A percentile compares a stretch with the other conserved stretches of the same genome.
phyloP scores from a whole-genome alignment of 2,113 vertebrate species.

The Semicossyphus pulcher region DNA sequence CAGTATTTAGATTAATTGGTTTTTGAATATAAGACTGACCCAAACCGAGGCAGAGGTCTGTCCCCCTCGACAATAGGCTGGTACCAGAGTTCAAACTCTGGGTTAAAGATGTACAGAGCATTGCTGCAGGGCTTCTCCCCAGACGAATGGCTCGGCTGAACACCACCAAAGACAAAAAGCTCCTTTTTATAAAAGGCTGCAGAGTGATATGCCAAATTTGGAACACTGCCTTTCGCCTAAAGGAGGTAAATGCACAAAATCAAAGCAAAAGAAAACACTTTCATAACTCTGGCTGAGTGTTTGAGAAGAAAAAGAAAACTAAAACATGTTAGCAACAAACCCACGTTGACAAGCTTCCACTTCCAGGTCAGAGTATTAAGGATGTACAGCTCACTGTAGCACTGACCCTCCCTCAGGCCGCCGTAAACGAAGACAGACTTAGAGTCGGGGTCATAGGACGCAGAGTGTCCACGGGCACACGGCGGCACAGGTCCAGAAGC shows the following conservation, averaged over 20 bases:
- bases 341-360: constrained; percentile 87
- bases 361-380: constrained; percentile 90
- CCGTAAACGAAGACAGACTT: constrained; percentile 88
- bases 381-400: constrained; percentile 83
- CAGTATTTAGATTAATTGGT: neutral
- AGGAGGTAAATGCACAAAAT: constrained; percentile 24
- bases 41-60: constrained; percentile 87
- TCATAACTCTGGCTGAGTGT: neutral
- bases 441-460: constrained; percentile 89
- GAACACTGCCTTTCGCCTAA: constrained; percentile 88
- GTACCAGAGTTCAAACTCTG: constrained; percentile 92
- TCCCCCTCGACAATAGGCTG: constrained; percentile 92
- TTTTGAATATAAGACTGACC: constrained; percentile 78
- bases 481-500: constrained; percentile 69
- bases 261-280: neutral
- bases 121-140: constrained; percentile 85
- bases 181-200: constrained; percentile 88
- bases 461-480: constrained; percentile 84
- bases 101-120: constrained; percentile 89
- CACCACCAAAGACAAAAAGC: constrained; percentile 90
- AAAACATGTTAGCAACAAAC: constrained; percentile 61
- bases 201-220: constrained; percentile 86
- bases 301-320: neutral
- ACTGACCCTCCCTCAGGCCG: constrained; percentile 83
- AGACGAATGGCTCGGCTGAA: constrained; percentile 72